Conservation (phyloP, 2,888 invertebrate genomes). For the Dione vanillae region DNA sequence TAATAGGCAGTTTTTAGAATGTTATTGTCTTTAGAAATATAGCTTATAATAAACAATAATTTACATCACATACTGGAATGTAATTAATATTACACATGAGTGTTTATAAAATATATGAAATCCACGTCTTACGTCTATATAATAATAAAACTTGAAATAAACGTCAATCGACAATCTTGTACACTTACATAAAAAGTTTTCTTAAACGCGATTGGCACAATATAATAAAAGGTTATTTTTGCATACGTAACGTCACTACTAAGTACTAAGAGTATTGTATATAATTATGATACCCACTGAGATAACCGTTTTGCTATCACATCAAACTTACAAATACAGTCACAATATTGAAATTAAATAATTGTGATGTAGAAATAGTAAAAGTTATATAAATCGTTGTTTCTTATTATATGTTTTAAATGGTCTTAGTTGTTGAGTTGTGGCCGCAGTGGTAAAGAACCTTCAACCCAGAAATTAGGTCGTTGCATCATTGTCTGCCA, state of each 20-base stretch:
- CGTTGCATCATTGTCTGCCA: slow-evolving; percentile 98
- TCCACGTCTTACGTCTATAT: not conserved
- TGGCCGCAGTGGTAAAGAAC: slow-evolving; percentile 92
- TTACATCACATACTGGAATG: slow-evolving; percentile 55
- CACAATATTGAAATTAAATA: not conserved
- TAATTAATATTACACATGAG: slow-evolving; percentile 35
- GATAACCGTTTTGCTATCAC: slow-evolving; percentile 9
- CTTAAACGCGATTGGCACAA: slow-evolving; percentile 43
- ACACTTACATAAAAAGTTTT: slow-evolving; percentile 26
- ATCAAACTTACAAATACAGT: slow-evolving; percentile 8
- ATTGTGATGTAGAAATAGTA: slow-evolving; percentile 14
- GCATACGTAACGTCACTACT: slow-evolving; percentile 15
- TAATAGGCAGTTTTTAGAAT: slow-evolving; percentile 54
- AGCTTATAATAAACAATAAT: slow-evolving; percentile 39
- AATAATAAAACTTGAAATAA: slow-evolving; percentile 12
- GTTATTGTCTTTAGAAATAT: slow-evolving; percentile 54
- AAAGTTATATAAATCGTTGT: slow-evolving; percentile 13
- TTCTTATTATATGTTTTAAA: not conserved
- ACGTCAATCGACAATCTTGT: slow-evolving; percentile 20
- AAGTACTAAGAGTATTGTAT: slow-evolving; percentile 32
- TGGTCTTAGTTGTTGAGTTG: slow-evolving; percentile 82
- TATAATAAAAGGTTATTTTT: slow-evolving; percentile 10
- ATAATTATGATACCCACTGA: slow-evolving; percentile 27
- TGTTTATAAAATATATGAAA: slow-evolving; percentile 8
- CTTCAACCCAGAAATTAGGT: slow-evolving; percentile 99